Base-by-base conservation (phyloP, 2,797 vertebrate genomes). In the Aeoliscus strigatus region DNA sequence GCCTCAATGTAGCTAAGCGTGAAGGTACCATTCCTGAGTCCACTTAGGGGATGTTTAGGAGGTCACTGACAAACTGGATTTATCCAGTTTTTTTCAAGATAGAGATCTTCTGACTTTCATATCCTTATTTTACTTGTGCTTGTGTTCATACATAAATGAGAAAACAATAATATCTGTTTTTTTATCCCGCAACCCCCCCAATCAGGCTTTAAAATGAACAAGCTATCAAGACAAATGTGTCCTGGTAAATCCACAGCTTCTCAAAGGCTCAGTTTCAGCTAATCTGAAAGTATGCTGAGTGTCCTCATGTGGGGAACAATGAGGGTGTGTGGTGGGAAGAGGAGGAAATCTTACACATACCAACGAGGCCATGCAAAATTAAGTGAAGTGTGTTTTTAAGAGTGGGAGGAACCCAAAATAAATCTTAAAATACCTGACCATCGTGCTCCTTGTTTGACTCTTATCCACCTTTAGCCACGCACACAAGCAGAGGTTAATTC, bases 401-500 rank as follows among this genome's bases (percentile, higher is more conserved):
- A 13, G 11, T n/a, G 27, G 11, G 27, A 13, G 27, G 59, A 39
- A 52, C 49, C 67, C 66, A 62, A 47, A 70, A 61, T 75, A 73
- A 75, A 72, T 71, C 74, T 73, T 69, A 63, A 79, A 79, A 72
- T 77, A 70, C 66, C 66, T 29, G 52, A 81, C 70, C 60, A 69
- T 79, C 77, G 57, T 42, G 64, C 70, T 73, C 47, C 71, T 79
- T 53, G 66, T 66, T 61, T 28, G 54, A 43, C 62, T 68, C 69
- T 70, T 65, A 82, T 81, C 79, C 72, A 64, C 55, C 49, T 82
- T 72, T 70, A 78, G 69, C 83, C 69, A 29, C 48, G 14, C 75
- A 73, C 72, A 76, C 77, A 82, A 74, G 47, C 32, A 24, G 63
- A 75, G 83, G 85, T 87, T 84, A 86, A 86, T 75, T 77, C 83